A percentile compares a stretch with the other conserved stretches of the same genome.
These are phyloP conservation scores for Microcebus griseorufus DNA, from an alignment of 2,113 vertebrate species.

Conservation along the genomic window DNA sequence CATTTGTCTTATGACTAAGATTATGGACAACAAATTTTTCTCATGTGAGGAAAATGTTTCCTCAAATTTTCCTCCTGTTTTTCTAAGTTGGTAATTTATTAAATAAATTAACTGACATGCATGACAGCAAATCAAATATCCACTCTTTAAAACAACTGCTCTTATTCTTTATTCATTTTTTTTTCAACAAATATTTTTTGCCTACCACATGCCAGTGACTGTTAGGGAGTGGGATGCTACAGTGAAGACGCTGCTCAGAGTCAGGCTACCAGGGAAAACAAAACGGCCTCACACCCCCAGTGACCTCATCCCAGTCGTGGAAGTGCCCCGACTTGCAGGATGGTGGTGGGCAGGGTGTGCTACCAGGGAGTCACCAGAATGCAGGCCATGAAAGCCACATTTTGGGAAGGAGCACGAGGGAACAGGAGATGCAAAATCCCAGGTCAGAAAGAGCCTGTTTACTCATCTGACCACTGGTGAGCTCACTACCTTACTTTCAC, in stretches of 20 bases:
- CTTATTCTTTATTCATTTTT: background rate
- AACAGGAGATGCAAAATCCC: background rate
- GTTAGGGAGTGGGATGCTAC: background rate
- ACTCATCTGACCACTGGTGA: background rate
- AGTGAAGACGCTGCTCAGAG: background rate
- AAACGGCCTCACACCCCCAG: background rate
- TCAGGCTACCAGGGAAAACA: no score
- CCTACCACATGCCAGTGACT: background rate
- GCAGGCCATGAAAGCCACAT: background rate
- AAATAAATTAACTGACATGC: background rate
- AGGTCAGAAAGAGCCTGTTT: background rate
- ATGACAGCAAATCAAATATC: background rate
- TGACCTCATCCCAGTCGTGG: background rate
- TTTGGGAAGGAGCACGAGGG: background rate
- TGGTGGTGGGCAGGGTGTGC: background rate
- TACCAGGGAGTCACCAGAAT: background rate
- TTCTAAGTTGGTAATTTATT: background rate
- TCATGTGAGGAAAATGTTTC: background rate
- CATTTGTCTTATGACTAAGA: background rate
- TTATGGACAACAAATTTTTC: background rate
- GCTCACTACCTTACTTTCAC: background rate
- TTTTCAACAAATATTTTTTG: background rate
- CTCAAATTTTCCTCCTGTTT: background rate
- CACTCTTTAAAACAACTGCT: background rate
- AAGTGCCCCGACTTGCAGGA: background rate